A percentile compares a stretch with the other conserved stretches of the same genome.
phyloP scores from a whole-genome alignment of 2,888 invertebrate species.

The Pegoplata infirma region DNA sequence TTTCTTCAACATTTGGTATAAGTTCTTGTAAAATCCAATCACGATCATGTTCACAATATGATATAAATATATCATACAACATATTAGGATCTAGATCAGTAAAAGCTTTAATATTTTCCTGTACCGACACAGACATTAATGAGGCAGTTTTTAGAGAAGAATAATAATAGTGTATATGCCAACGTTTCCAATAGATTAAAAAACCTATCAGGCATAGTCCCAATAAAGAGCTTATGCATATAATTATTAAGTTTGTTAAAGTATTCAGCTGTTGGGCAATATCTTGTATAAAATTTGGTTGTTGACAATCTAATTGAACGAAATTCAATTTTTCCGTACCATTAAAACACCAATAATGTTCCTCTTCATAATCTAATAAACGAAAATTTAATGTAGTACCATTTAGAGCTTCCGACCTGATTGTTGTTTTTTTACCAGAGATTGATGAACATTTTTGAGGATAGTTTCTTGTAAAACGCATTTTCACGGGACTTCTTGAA shows the following conservation, averaged over 20 bases:
- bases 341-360: slow-evolving; percentile 76
- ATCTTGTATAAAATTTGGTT: slow-evolving; percentile 42
- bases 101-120: slow-evolving; percentile 73
- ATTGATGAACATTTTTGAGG: neutral
- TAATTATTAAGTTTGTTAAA: slow-evolving; percentile 65
- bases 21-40: slow-evolving; percentile 83
- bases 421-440: neutral
- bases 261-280: slow-evolving; percentile 64
- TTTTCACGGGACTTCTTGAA: too few species aligned
- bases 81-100: slow-evolving; percentile 69
- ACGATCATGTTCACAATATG: slow-evolving; percentile 83
- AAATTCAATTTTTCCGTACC: slow-evolving; percentile 70
- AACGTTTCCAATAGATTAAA: slow-evolving; percentile 79
- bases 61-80: slow-evolving; percentile 84
- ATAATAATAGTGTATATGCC: slow-evolving; percentile 81
- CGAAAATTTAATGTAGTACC: slow-evolving; percentile 71
- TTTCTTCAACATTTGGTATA: slow-evolving; percentile 82
- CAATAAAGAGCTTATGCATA: slow-evolving; percentile 64
- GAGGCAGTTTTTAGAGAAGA: slow-evolving; percentile 81
- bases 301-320: slow-evolving; percentile 68
- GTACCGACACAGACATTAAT: slow-evolving; percentile 80
- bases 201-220: slow-evolving; percentile 64
- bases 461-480: slow-evolving; percentile 57
- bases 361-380: slow-evolving; percentile 75
- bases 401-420: too few species aligned